These are phyloP conservation scores for Tenthredo notha DNA, from an alignment of 2,888 invertebrate species.

Conservation along the genomic window DNA sequence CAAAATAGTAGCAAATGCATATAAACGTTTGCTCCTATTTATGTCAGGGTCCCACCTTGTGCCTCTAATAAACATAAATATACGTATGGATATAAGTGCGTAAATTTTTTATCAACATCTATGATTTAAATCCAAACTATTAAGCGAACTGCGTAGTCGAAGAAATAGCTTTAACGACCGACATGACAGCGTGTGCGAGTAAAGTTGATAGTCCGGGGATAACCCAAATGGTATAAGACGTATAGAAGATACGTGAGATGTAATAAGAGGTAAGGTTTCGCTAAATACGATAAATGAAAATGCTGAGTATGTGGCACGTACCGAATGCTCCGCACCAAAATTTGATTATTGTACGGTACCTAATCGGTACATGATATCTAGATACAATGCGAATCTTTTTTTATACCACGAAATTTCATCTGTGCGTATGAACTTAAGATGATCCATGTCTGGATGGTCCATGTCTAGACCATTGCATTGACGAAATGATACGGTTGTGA, in stretches of 20 bases:
- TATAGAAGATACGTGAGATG: neutral
- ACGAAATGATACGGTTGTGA: constrained; percentile 11
- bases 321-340: neutral
- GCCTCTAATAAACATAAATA: constrained; percentile 4
- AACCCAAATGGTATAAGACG: neutral
- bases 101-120: constrained; percentile 36
- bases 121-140: constrained; percentile 1
- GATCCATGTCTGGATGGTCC: neutral
- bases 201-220: neutral
- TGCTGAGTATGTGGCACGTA: neutral
- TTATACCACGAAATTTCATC: neutral
- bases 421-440: neutral
- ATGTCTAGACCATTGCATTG: neutral
- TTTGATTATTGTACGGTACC: neutral
- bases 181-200: neutral
- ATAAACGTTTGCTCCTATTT: constrained; percentile 17
- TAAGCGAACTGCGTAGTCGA: neutral
- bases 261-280: neutral
- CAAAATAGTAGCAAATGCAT: constrained; percentile 18
- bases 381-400: neutral
- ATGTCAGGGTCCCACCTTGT: constrained; percentile 21
- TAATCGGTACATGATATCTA: neutral
- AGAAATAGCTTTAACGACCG: neutral
- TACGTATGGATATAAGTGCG: neutral
- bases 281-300: neutral